Percentiles rank a stretch among this genome's conserved stretches.
These are phyloP conservation scores for Plagodis dolabraria DNA, from an alignment of 2,888 invertebrate genomes.

Conservation along the genomic window DNA sequence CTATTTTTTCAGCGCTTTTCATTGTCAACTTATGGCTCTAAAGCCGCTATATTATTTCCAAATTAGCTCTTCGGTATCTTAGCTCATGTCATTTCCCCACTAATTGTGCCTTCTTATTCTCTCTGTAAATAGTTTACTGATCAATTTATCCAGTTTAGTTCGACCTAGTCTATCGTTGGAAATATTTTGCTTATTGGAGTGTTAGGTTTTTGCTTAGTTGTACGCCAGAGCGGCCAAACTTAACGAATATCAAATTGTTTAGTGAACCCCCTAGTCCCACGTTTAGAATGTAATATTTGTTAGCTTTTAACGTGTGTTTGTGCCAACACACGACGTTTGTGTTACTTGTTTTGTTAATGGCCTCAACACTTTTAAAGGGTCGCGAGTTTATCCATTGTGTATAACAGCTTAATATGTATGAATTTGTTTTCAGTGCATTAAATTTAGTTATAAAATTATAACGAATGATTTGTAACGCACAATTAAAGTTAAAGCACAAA, in stretches of 20 bases:
- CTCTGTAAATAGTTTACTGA: slow-evolving; percentile 65
- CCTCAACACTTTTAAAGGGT: slow-evolving; percentile 48
- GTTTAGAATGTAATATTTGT: slow-evolving; percentile 51
- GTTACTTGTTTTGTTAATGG: slow-evolving; percentile 32
- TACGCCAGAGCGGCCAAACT: slow-evolving; percentile 48
- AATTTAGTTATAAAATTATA: slow-evolving; percentile 6
- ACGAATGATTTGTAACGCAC: slow-evolving; percentile 23
- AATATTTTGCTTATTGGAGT: slow-evolving; percentile 24
- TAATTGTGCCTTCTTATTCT: slow-evolving; percentile 82
- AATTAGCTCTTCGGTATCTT: slow-evolving; percentile 16
- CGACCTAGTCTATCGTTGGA: slow-evolving; percentile 19
- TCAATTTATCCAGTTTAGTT: slow-evolving; percentile 40
- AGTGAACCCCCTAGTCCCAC: slow-evolving; percentile 58
- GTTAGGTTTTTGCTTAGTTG: slow-evolving; percentile 27
- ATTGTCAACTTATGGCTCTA: slow-evolving; percentile 2
- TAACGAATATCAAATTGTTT: slow-evolving; percentile 45
- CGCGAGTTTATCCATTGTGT: slow-evolving; percentile 45
- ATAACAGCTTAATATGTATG: slow-evolving; percentile 18
- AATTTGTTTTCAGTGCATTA: slow-evolving; percentile 49
- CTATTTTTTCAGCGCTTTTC: slow-evolving; percentile 13
- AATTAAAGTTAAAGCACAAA: slow-evolving; percentile 11
- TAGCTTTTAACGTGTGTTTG: slow-evolving; percentile 43
- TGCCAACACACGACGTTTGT: slow-evolving; percentile 2
- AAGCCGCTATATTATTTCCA: background rate
- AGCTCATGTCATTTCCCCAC: slow-evolving; percentile 59